phyloP scores from a whole-genome alignment of 2,797 vertebrate genomes.

The Sciurus carolinensis region DNA sequence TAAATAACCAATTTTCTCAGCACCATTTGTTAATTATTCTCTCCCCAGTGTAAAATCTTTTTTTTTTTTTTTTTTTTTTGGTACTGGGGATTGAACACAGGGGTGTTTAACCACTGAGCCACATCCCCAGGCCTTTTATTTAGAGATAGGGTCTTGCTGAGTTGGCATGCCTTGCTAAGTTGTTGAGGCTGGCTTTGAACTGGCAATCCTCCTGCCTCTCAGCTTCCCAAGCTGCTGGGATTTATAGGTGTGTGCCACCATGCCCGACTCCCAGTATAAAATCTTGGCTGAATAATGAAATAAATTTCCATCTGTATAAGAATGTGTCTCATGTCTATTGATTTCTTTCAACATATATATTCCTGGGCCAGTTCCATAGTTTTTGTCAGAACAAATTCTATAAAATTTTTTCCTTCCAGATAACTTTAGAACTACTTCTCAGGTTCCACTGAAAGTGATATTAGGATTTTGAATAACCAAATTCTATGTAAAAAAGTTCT shows the following conservation, averaged over 20 bases:
- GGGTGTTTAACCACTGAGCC: no score
- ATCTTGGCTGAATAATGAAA: background rate
- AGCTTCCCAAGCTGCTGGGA: no score
- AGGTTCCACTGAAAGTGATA: background rate
- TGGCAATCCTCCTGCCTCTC: no score
- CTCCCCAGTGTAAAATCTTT: slow-evolving; percentile 1
- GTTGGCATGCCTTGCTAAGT: no score
- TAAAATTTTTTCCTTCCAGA: background rate
- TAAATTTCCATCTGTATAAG: background rate
- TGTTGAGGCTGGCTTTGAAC: no score
- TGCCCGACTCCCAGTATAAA: background rate
- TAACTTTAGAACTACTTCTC: background rate
- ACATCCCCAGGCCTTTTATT: no score
- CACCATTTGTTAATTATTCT: slow-evolving; percentile 26
- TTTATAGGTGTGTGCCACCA: no score
- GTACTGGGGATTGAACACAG: no score
- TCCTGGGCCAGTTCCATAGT: background rate
- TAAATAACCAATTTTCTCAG: background rate
- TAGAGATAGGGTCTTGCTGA: no score
- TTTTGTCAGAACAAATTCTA: background rate
- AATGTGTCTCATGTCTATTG: background rate
- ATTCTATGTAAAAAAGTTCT: background rate
- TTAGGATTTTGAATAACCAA: background rate
- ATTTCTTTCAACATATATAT: background rate
- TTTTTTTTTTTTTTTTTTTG: no score